phyloP scores from a whole-genome alignment of 2,113 vertebrate genomes.

The Phodopus roborovskii region DNA sequence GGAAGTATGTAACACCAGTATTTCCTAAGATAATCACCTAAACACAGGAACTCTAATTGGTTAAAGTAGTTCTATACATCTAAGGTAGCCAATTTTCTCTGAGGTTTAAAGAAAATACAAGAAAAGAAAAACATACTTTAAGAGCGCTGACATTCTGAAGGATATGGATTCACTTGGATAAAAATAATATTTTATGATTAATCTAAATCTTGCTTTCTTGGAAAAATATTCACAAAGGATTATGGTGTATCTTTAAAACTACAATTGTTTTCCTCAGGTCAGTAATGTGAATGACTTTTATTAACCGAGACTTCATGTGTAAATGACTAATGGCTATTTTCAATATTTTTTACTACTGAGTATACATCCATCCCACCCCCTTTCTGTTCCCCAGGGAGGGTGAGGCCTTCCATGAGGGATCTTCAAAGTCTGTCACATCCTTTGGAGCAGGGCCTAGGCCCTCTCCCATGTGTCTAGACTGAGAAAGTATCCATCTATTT shows the following conservation, averaged over 20 bases:
- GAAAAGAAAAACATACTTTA: too few species aligned
- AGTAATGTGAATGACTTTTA: not conserved
- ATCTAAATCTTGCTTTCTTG: not conserved
- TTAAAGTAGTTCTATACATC: not conserved
- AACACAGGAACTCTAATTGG: not conserved
- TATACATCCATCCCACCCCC: not conserved
- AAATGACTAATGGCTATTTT: not conserved
- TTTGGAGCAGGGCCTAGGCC: too few species aligned
- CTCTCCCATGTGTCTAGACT: too few species aligned
- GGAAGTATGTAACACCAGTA: not conserved
- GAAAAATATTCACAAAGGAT: not conserved
- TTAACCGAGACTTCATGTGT: not conserved
- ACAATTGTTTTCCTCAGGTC: not conserved
- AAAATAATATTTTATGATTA: not conserved
- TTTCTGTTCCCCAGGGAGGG: too few species aligned
- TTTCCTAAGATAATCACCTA: not conserved
- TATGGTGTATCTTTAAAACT: not conserved
- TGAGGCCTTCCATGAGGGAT: too few species aligned
- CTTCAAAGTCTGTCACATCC: too few species aligned
- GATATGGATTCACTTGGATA: not conserved
- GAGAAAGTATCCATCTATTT: too few species aligned
- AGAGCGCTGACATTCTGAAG: rapidly evolving
- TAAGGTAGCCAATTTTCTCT: not conserved
- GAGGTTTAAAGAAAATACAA: not conserved
- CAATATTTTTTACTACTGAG: not conserved